Percentiles rank a stretch among this genome's conserved stretches.
These are phyloP conservation scores for Coelinius sp. DNA, from an alignment of 2,888 invertebrate species.

Conservation along the genomic window DNA sequence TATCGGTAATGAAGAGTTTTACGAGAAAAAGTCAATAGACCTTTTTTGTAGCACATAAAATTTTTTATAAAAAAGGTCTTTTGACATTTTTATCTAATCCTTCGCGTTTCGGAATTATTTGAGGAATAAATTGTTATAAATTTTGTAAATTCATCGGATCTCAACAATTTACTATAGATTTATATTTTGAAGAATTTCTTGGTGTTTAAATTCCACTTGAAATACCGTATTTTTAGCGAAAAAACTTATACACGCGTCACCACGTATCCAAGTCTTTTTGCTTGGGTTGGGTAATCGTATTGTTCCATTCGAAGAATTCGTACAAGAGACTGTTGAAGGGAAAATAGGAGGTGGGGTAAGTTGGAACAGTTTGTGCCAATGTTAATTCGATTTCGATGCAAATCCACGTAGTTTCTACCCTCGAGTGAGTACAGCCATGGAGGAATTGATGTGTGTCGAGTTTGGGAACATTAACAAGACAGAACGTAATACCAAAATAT, in stretches of 20 bases:
- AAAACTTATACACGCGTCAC: background rate
- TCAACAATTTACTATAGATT: no score
- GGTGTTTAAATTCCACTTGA: background rate
- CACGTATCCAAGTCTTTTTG: no score
- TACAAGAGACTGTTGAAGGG: background rate
- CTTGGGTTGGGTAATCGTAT: background rate
- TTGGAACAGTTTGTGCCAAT: constrained; percentile 21
- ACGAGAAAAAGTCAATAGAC: no score
- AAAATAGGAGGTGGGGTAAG: background rate
- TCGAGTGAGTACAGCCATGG: background rate
- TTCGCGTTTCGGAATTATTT: no score
- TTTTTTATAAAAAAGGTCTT: no score
- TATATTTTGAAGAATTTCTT: no score
- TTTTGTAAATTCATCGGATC: no score
- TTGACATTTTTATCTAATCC: no score
- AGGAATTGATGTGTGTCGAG: background rate
- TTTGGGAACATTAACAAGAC: background rate
- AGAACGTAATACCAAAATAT: background rate
- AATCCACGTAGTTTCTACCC: constrained; percentile 10
- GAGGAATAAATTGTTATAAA: no score
- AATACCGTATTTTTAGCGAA: background rate
- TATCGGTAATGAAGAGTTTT: no score
- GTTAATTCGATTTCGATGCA: constrained; percentile 35
- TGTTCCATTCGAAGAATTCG: background rate
- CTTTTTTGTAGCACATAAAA: no score